phyloP scores from a whole-genome alignment of 1,140 invertebrate species.

The Aleiodes sp. region DNA sequence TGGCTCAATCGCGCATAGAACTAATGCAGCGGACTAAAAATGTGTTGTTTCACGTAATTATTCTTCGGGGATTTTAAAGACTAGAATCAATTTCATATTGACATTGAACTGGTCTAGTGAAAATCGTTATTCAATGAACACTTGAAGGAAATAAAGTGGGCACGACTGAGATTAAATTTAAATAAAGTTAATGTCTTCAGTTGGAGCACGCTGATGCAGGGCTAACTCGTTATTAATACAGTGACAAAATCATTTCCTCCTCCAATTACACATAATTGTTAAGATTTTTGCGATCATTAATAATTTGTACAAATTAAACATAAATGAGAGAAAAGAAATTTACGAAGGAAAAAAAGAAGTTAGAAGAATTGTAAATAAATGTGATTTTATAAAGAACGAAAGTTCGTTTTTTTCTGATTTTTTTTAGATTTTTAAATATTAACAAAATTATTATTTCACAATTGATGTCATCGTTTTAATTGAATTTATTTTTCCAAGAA shows the following conservation, averaged over 20 bases:
- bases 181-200: no score
- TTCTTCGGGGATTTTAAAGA: no score
- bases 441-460: not conserved
- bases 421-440: not conserved
- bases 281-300: slow-evolving; percentile 41
- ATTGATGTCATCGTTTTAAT: no score
- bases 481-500: no score
- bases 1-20: not conserved
- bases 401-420: not conserved
- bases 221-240: slow-evolving; percentile 45
- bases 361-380: slow-evolving; percentile 66
- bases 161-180: no score
- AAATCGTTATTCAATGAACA: no score
- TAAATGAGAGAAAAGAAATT: not conserved
- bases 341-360: slow-evolving; percentile 10
- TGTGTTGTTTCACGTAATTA: no score
- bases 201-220: no score
- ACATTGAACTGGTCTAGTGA: no score
- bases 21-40: no score
- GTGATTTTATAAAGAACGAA: slow-evolving; percentile 58
- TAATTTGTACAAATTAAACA: slow-evolving; percentile 31
- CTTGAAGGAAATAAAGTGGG: no score
- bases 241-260: slow-evolving; percentile 45
- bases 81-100: no score
- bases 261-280: slow-evolving; percentile 41